A percentile compares a stretch with the other conserved stretches of the same genome.
Evolutionary conservation across 2,113 vertebrate species (phyloP).

Genomic region (Podarcis cretensis): DNA sequence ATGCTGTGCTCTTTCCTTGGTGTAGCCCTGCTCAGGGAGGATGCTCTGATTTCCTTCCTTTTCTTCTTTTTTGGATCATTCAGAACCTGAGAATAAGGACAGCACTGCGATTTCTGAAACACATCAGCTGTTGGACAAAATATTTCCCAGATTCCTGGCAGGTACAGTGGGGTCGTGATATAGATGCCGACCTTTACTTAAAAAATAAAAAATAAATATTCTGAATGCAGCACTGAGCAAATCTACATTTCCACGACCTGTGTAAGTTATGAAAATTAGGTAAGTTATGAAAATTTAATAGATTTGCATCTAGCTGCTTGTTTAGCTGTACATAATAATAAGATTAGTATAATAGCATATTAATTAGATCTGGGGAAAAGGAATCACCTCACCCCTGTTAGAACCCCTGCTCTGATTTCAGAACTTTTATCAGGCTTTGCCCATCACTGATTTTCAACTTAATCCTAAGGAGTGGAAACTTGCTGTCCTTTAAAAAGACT

Average conservation of each 20-base stretch:
- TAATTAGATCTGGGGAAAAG: not conserved
- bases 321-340: not conserved
- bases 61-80: not conserved
- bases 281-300: not conserved
- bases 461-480: not conserved
- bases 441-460: not conserved
- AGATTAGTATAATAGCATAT: too few relatives aligned
- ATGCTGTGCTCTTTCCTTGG: not conserved
- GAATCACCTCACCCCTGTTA: not conserved
- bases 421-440: not conserved
- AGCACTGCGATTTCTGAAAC: conserved; percentile 78
- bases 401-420: too few relatives aligned
- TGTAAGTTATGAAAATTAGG: too few relatives aligned
- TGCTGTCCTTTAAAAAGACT: not conserved
- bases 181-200: not conserved
- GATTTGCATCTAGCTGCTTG: not conserved
- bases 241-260: not conserved
- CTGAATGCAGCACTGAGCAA: not conserved
- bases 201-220: too few relatives aligned
- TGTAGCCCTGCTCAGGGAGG: not conserved
- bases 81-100: conserved; percentile 48
- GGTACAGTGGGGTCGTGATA: conserved; percentile 65
- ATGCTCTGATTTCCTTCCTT: not conserved
- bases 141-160: conserved; percentile 80
- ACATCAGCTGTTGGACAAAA: conserved; percentile 73